phyloP scores from a whole-genome alignment of 1,140 invertebrate species.

The Pseudomyrmex gracilis region DNA sequence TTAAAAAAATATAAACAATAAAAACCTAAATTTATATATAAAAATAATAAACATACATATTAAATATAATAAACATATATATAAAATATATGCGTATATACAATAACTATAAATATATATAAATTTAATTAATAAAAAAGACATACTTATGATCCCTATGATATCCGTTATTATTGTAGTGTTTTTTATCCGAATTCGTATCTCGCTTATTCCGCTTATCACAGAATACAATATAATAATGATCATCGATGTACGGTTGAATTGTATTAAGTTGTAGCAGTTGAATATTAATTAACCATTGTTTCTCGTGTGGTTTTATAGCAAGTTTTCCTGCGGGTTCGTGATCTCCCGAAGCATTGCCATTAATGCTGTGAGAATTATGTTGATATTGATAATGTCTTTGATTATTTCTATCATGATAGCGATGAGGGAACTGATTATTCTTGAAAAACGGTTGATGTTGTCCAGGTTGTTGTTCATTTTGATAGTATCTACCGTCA shows the following conservation, averaged over 20 bases:
- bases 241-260: constrained; percentile 94
- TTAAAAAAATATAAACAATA: background rate
- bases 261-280: constrained; percentile 94
- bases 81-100: no score
- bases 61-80: no score
- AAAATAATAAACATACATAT: no score
- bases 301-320: constrained; percentile 96
- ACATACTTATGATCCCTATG: constrained; percentile 81
- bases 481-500: constrained; percentile 73
- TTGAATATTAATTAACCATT: constrained; percentile 97
- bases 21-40: background rate
- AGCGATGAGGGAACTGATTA: constrained; percentile 81
- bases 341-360: constrained; percentile 80
- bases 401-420: constrained; percentile 79
- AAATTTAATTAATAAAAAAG: constrained; percentile 13
- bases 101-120: background rate
- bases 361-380: constrained; percentile 78
- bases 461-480: constrained; percentile 76
- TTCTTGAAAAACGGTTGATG: constrained; percentile 83
- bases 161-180: constrained; percentile 79
- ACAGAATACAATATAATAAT: constrained; percentile 90
- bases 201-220: constrained; percentile 82
- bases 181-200: constrained; percentile 82
- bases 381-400: constrained; percentile 77
- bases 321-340: constrained; percentile 92